Evolutionary conservation across 1,140 invertebrate species (phyloP).

Genomic region (Zaprionus tsacasi): DNA sequence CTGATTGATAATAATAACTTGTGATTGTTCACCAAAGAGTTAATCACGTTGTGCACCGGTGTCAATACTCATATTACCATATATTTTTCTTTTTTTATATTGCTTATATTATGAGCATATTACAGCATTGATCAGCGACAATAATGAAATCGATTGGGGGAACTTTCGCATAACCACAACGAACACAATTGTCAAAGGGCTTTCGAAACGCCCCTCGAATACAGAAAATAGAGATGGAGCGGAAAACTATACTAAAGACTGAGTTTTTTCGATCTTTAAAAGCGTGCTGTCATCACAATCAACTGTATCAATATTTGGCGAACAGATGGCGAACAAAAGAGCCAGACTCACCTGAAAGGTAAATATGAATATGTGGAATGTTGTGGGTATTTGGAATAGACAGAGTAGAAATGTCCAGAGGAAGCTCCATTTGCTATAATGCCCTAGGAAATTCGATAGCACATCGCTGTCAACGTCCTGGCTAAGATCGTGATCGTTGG

Average conservation of each 20-base stretch:
- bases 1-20: neutral
- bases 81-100: neutral
- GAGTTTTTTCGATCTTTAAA: conserved; percentile 25
- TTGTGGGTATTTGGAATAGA: conserved; percentile 85
- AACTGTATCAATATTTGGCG: conserved; percentile 67
- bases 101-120: neutral
- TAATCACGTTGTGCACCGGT: neutral
- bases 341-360: conserved; percentile 80
- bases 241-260: conserved; percentile 15
- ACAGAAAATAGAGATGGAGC: neutral
- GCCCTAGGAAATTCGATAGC: conserved; percentile 88
- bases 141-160: neutral
- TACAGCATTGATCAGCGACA: neutral
- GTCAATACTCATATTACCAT: neutral
- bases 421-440: conserved; percentile 90
- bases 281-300: conserved; percentile 47
- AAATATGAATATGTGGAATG: conserved; percentile 83
- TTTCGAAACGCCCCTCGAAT: neutral
- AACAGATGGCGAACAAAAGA: conserved; percentile 29
- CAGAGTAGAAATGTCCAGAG: conserved; percentile 88
- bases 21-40: neutral
- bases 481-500: conserved; percentile 73
- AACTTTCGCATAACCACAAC: neutral
- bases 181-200: neutral
- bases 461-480: conserved; percentile 85